Conservation (phyloP, 64 coral and sea anemone species). For the Montipora efflorescens region DNA sequence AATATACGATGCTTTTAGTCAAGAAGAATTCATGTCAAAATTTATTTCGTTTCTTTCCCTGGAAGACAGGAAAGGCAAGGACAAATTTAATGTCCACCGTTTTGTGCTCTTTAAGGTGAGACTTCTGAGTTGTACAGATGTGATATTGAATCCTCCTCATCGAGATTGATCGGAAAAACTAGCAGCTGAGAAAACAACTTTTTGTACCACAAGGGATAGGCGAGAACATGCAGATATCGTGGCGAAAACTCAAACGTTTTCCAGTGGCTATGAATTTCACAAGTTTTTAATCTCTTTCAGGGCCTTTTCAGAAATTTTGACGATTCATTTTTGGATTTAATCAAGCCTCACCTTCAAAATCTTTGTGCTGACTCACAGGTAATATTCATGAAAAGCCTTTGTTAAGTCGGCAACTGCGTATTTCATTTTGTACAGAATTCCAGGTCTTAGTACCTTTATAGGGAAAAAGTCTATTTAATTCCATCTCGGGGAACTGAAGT, state of each 20-base stretch:
- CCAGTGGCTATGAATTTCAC: neutral
- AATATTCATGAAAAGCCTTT: neutral
- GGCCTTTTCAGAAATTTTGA: conserved; percentile 95
- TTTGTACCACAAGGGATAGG: too few relatives aligned
- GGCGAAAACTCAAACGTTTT: too few relatives aligned
- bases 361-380: conserved; percentile 91
- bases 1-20: conserved; percentile 85
- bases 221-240: too few relatives aligned
- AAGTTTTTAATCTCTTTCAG: conserved; percentile 40
- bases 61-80: conserved; percentile 97
- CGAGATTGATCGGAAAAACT: too few relatives aligned
- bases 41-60: conserved; percentile 89
- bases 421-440: too few relatives aligned
- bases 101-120: conserved; percentile 95
- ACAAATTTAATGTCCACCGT: conserved; percentile 96
- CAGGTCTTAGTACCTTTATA: too few relatives aligned
- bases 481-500: too few relatives aligned
- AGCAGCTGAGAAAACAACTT: too few relatives aligned
- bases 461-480: too few relatives aligned
- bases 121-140: neutral
- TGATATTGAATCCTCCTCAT: neutral
- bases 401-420: too few relatives aligned
- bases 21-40: conserved; percentile 91
- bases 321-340: conserved; percentile 75
- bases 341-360: conserved; percentile 91